Evolutionary conservation across 1,140 invertebrate genomes (phyloP), one percentile per base, ranked within the genome.

Genomic region (Cephus cinctus): DNA sequence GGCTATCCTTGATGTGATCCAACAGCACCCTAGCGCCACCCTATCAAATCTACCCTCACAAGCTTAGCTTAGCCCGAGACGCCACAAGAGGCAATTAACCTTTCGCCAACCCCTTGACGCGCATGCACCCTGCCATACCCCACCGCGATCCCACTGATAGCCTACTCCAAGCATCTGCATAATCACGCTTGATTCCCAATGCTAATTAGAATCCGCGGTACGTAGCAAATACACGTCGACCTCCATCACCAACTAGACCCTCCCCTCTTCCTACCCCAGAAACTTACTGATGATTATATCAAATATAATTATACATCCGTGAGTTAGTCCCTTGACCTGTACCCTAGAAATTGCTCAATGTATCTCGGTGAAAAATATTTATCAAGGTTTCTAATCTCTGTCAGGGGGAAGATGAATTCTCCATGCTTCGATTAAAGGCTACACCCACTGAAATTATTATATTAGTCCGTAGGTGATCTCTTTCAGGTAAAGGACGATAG

Each of bases 41-140:
- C 61, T 31, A 53, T 57, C 44, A 52, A 57, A 45, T 51, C 54
- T 51, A 52, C 51, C 53, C 40, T 59, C 43, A 48, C 53, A 52
- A 65, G 63, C 57, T 61, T 61, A 60, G 57, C 57, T 63, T 59
- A 67, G 60, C 53, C 52, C 50, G 63, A 70, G 64, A 67, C 50
- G 58, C 64, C 67, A 64, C 69, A 66, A 71, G 67, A 71, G 71
- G 63, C 69, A 76, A 74, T 74, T 73, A 76, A 75, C 65, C 71
- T 67, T 64, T 53, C 47, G 52, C 56, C 65, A 61, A 59, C 57
- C 62, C 57, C 58, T 61, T 59, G 53, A 45, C 63, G 43, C 54
- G 43, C 41, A 25, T 52, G 30, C 34, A 20, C 36, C 20, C 38
- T 20, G 38, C 48, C 45, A 50, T 39, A 48, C 36, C 47, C 49